Conservation (phyloP, 2,888 invertebrate genomes). For the Erebia palarica region DNA sequence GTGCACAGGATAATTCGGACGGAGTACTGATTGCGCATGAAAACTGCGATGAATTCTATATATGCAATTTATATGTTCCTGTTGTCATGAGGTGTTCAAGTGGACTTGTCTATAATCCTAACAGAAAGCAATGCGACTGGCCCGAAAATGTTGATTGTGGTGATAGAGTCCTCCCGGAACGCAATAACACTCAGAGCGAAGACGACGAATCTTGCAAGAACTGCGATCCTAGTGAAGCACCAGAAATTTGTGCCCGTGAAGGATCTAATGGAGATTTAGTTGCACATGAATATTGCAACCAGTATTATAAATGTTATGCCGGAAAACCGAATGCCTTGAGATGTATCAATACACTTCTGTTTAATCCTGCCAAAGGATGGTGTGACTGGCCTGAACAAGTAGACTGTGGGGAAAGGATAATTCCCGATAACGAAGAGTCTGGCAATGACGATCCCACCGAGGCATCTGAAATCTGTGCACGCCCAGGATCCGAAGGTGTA, state of each 20-base stretch:
- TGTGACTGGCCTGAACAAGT: slow-evolving; percentile 53
- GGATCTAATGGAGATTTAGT: slow-evolving; percentile 48
- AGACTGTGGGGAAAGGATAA: slow-evolving; percentile 45
- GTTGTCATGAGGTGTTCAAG: slow-evolving; percentile 41
- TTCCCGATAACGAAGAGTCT: slow-evolving; percentile 33
- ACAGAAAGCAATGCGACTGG: slow-evolving; percentile 50
- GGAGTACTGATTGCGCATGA: slow-evolving; percentile 49
- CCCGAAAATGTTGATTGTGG: slow-evolving; percentile 50
- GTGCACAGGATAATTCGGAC: slow-evolving; percentile 44
- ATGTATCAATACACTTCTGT: slow-evolving; percentile 47
- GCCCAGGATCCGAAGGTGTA: slow-evolving; percentile 46
- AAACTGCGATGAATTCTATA: slow-evolving; percentile 50
- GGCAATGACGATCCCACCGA: slow-evolving; percentile 42
- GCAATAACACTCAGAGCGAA: slow-evolving; percentile 24
- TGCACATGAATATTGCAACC: slow-evolving; percentile 54
- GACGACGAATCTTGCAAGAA: slow-evolving; percentile 31
- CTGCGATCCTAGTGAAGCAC: slow-evolving; percentile 34
- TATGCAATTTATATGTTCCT: slow-evolving; percentile 41
- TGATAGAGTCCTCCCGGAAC: slow-evolving; percentile 44
- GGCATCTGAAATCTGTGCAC: slow-evolving; percentile 46
- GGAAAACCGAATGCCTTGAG: slow-evolving; percentile 42
- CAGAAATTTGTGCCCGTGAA: slow-evolving; percentile 46
- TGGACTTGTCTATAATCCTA: slow-evolving; percentile 46
- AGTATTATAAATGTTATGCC: slow-evolving; percentile 48
- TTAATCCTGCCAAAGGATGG: slow-evolving; percentile 43